These are phyloP conservation scores for Eulithis prunata DNA, from an alignment of 2,888 invertebrate species.

Conservation along the genomic window DNA sequence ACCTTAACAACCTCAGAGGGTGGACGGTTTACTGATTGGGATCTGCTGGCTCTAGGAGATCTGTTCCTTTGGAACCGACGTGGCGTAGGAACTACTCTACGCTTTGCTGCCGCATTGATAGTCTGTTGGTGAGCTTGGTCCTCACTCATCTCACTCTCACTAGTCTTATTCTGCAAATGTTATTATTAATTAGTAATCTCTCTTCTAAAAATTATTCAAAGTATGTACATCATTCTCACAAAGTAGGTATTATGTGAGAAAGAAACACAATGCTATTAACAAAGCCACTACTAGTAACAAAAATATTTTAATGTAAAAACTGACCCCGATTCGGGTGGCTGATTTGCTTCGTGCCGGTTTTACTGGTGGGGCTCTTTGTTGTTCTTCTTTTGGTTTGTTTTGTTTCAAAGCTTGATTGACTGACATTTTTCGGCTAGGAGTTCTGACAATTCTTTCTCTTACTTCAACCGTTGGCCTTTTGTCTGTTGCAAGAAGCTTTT, in stretches of 20 bases:
- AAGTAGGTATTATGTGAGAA: conserved; percentile 53
- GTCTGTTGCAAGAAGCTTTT: conserved; percentile 64
- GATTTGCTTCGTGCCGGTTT: conserved; percentile 82
- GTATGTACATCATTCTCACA: conserved; percentile 54
- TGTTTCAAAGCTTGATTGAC: conserved; percentile 50
- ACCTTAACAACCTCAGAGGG: conserved; percentile 62
- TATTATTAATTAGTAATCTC: conserved; percentile 71
- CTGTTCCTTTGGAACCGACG: conserved; percentile 73
- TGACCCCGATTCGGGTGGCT: conserved; percentile 80
- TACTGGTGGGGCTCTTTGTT: conserved; percentile 68
- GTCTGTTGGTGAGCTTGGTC: conserved; percentile 69
- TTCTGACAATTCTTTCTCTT: conserved; percentile 74
- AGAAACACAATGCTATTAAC: conserved; percentile 73
- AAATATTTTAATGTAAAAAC: conserved; percentile 74
- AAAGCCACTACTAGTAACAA: conserved; percentile 70
- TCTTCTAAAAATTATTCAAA: conserved; percentile 51
- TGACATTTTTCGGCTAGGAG: conserved; percentile 70
- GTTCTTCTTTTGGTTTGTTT: conserved; percentile 60
- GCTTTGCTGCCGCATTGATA: conserved; percentile 57
- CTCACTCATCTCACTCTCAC: conserved; percentile 85
- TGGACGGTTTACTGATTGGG: conserved; percentile 81
- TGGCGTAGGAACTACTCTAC: conserved; percentile 73
- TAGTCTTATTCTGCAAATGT: conserved; percentile 83
- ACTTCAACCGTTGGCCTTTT: conserved; percentile 73
- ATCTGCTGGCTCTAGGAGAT: conserved; percentile 79